A percentile compares a stretch with the other conserved stretches of the same genome.
Evolutionary conservation across 2,797 vertebrate genomes (phyloP).

Genomic region (Amblyopsis hoosieri): DNA sequence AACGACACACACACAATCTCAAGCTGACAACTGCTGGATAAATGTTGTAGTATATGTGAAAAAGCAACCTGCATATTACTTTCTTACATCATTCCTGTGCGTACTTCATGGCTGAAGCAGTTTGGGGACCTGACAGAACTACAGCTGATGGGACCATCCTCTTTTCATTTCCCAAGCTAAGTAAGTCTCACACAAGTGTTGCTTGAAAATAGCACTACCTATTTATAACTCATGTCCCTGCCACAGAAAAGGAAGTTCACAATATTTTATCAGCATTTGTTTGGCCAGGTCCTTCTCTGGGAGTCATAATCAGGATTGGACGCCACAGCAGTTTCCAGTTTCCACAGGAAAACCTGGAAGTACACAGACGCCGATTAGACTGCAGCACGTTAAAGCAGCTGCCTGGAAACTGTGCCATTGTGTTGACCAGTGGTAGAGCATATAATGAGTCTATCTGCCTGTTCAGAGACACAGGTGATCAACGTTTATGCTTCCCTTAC

Average conservation of each 20-base stretch:
- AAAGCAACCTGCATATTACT: too few relatives aligned
- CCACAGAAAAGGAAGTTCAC: conserved; percentile 63
- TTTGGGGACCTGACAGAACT: not conserved
- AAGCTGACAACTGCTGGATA: not conserved
- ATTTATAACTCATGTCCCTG: conserved; percentile 70
- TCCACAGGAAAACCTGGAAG: conserved; percentile 68
- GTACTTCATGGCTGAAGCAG: too few relatives aligned
- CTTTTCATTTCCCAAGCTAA: conserved; percentile 42
- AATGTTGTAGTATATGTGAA: too few relatives aligned
- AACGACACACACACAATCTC: conserved; percentile 1
- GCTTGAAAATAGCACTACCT: conserved; percentile 60
- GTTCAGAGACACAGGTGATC: too few relatives aligned
- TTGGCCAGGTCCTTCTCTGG: conserved; percentile 33
- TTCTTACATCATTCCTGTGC: too few relatives aligned
- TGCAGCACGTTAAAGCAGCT: conserved; percentile 28
- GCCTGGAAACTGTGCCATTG: too few relatives aligned
- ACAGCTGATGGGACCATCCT: conserved; percentile 35
- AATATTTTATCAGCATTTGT: conserved; percentile 68
- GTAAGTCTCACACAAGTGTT: conserved; percentile 60
- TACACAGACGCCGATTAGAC: conserved; percentile 44
- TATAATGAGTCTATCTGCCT: too few relatives aligned
- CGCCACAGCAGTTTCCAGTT: conserved; percentile 45
- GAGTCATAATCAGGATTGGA: conserved; percentile 34
- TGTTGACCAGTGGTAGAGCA: too few relatives aligned
- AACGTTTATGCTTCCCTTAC: too few relatives aligned